Base-by-base conservation (phyloP, 1,140 invertebrate genomes). In the Drosophila rufa region DNA sequence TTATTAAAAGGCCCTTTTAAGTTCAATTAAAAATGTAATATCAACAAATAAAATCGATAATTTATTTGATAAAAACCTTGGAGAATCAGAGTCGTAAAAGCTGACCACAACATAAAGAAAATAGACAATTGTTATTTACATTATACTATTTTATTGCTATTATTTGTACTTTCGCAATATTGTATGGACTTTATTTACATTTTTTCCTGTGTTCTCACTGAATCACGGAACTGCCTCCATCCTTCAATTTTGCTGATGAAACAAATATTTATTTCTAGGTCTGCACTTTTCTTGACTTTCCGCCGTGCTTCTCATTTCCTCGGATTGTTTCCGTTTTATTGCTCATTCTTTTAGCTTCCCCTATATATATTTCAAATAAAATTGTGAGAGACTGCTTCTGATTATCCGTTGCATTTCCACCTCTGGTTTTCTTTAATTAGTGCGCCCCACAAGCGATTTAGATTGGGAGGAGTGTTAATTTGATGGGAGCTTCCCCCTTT, bases 401-500 rank as follows among this genome's bases (percentile, higher is more conserved):
- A 8, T 14, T 12, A 14, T n/a, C 14, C 22, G 15, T 40, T 40
- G 33, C 25, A 27, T 22, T 40, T 47, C 6, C 19, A 56, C 19
- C 33, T 70, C 17, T 22, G 11, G 36, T 50, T 53, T 69, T 67
- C 36, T 38, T 73, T 73, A 74, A 74, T 74, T 64, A 71, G 46
- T 64, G 69, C 68, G 46, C 45, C 22, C 59, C 59, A 38, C 75
- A 58, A 83, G 62, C 45, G 69, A 79, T 76, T 69, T 46, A 51
- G 22, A 30, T 38, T 76, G 46, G 55, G 62, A 79, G 61, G 33
- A 36, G 85, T 87, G 80, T 80, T 84, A 67, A 81, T 80, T 80
- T 80, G 73, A 77, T 73, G 61, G 46, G 51, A 51, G 36, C 36
- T 55, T 19, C 14, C 14, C 7, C n/a, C 17, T 14, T n/a, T 6